Evolutionary conservation across 2,797 vertebrate genomes (phyloP), one percentile per base, ranked within the genome.

Genomic region (Megalops cyprinoides): DNA sequence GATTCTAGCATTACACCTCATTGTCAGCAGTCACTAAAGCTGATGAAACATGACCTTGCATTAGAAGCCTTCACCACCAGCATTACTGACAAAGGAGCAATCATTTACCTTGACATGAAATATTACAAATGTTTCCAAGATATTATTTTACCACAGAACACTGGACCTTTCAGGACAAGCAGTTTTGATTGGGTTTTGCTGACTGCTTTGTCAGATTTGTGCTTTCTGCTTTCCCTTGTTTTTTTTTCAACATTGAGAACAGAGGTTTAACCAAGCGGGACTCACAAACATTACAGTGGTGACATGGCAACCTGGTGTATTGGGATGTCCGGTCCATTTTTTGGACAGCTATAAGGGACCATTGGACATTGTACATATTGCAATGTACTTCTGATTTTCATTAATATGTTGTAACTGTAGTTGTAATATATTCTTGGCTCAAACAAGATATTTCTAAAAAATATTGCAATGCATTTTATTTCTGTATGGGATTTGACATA

Each of bases 31-130:
- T 48, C 46, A 48, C 46, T 28, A 62, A 67, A 51, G 77, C 62
- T 79, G 77, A 48, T 4, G 46, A 48, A 48, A 4, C 46, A 48
- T 48, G 46, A 48, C 48, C 4, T 48, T n/a, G n/a, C n/a, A n/a
- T n/a, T n/a, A n/a, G 49, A 78, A 44, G 65, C 42, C 14, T 78
- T 78, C 76, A 78, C 48, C 44, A 46, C 51, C n/a, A 62, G 76
- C 42, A 78, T 65, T 37, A 25, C 58, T 67, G 49, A 48, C 77
- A 65, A 78, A 42, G 77, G 46, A 78, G 67, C 12, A 20, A n/a
- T n/a, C n/a, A n/a, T n/a, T n/a, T n/a, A n/a, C n/a, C n/a, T n/a
- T n/a, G n/a, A n/a, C n/a, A n/a, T n/a, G n/a, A n/a, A n/a, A n/a
- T n/a, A n/a, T n/a, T 48, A 48, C 46, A 48, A 4, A 48, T 10